phyloP scores from a whole-genome alignment of 2,113 vertebrate species.

The Archocentrus centrarchus region DNA sequence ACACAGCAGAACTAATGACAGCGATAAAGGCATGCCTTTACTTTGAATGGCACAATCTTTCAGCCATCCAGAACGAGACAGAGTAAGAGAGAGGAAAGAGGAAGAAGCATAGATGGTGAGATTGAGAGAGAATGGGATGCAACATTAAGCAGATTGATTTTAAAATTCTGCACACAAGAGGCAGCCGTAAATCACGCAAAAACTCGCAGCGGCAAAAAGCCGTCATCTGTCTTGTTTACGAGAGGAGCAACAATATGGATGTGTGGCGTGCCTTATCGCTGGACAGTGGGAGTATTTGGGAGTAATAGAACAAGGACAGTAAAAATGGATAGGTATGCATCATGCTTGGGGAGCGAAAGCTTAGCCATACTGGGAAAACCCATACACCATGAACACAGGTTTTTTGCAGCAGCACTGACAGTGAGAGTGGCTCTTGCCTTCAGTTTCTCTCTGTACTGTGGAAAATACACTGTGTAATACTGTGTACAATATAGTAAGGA shows the following conservation, averaged over 20 bases:
- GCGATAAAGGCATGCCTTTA: conserved; percentile 63
- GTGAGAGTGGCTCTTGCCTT: background rate
- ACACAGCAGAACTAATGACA: conserved; percentile 73
- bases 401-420: background rate
- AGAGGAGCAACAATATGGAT: conserved; percentile 71
- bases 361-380: background rate
- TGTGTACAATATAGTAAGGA: background rate
- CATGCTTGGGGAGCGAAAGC: conserved; percentile 23
- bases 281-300: conserved; percentile 33
- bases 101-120: conserved; percentile 36
- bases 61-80: conserved; percentile 26
- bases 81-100: conserved; percentile 11
- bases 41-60: conserved; percentile 54
- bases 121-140: conserved; percentile 65
- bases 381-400: conserved; percentile 1
- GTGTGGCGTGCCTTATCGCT: conserved; percentile 51
- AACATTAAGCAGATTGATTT: conserved; percentile 82
- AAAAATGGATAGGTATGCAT: conserved; percentile 45
- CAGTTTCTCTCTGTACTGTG: background rate
- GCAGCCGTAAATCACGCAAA: conserved; percentile 69
- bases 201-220: conserved; percentile 58
- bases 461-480: background rate
- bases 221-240: conserved; percentile 77
- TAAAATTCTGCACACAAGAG: conserved; percentile 69
- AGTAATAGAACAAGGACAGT: conserved; percentile 54